Percentiles rank a stretch among this genome's conserved stretches.
phyloP scores from a whole-genome alignment of 2,888 invertebrate species.

The Troides aeacus region DNA sequence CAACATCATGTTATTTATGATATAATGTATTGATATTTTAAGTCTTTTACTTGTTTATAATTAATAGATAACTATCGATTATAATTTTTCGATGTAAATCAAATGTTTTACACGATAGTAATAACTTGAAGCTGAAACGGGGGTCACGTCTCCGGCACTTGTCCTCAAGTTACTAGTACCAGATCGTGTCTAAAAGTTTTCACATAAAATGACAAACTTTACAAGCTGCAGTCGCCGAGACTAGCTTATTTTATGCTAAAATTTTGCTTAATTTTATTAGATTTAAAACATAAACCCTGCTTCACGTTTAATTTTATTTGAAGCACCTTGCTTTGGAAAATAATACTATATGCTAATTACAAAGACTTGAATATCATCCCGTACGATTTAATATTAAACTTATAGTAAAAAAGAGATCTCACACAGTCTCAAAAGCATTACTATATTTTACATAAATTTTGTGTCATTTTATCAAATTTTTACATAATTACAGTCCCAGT shows the following conservation, averaged over 20 bases:
- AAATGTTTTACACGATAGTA: constrained; percentile 11
- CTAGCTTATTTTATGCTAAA: constrained; percentile 22
- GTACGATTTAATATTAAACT: no score
- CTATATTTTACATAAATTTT: no score
- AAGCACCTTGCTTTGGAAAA: background rate
- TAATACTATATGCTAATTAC: background rate
- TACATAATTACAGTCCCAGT: no score
- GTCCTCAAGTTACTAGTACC: constrained; percentile 62
- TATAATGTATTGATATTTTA: no score
- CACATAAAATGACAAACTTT: constrained; percentile 73
- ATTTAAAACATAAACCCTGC: background rate
- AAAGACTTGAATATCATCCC: background rate
- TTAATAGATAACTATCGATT: background rate
- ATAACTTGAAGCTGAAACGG: constrained; percentile 34
- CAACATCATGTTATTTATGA: no score
- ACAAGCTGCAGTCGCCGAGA: constrained; percentile 43
- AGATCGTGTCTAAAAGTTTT: constrained; percentile 68
- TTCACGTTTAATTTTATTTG: background rate
- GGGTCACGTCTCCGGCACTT: constrained; percentile 71
- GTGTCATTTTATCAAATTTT: no score
- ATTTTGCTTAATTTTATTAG: constrained; percentile 20
- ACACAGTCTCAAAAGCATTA: no score
- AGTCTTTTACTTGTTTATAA: no score
- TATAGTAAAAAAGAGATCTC: no score
- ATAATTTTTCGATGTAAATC: background rate